phyloP scores from a whole-genome alignment of 1,140 invertebrate genomes.

The Trachymyrmex septentrionalis region DNA sequence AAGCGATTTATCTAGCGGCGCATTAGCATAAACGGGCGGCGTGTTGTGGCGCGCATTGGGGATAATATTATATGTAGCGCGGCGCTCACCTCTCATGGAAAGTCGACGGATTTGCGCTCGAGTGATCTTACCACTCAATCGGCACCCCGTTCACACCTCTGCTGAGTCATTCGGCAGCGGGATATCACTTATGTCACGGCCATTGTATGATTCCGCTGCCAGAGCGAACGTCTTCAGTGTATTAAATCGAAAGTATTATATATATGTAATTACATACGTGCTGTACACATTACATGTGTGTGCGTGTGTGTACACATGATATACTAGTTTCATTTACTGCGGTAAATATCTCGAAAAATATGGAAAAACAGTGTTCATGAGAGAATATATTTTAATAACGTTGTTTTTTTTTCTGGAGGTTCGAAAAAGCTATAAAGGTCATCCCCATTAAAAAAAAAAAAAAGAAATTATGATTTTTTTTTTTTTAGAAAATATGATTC shows the following conservation, averaged over 20 bases:
- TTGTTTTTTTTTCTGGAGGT: too few relatives aligned
- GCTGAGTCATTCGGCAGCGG: slow-evolving; percentile 45
- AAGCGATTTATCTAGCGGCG: slow-evolving; percentile 29
- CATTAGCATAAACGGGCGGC: slow-evolving; percentile 48
- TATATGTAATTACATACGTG: too few relatives aligned
- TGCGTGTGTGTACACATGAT: too few relatives aligned
- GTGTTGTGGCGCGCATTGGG: not conserved
- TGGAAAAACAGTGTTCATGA: too few relatives aligned
- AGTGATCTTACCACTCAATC: slow-evolving; percentile 61
- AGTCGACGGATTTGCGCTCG: slow-evolving; percentile 46
- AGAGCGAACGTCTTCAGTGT: not conserved
- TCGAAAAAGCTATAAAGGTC: too few relatives aligned
- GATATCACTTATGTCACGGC: slow-evolving; percentile 34
- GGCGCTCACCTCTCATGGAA: not conserved
- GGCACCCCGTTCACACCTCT: slow-evolving; percentile 29
- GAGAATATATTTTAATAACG: too few relatives aligned
- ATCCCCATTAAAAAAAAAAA: too few relatives aligned
- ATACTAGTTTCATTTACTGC: too few relatives aligned
- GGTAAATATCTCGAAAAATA: too few relatives aligned
- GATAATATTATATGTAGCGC: not conserved
- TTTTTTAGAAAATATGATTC: too few relatives aligned
- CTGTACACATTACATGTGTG: too few relatives aligned
- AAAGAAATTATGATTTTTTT: too few relatives aligned
- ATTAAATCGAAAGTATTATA: not conserved
- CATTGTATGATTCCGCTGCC: not conserved